Percentiles rank a stretch among this genome's conserved stretches.
phyloP scores from a whole-genome alignment of 1,140 invertebrate species.

The Caenorhabditis brenneri region DNA sequence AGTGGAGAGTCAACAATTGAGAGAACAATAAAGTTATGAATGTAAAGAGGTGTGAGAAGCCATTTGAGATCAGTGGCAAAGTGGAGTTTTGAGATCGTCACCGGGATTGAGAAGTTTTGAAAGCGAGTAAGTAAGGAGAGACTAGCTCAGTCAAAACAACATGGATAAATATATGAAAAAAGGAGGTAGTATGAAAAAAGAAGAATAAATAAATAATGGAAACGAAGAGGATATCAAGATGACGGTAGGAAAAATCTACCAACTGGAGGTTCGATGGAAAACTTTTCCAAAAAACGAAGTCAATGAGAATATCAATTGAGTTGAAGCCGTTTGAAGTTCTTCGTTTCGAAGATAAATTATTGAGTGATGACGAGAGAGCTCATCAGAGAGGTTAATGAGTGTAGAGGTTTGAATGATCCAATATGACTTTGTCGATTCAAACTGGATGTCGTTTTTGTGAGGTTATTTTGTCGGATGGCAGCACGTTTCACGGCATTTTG shows the following conservation, averaged over 20 bases:
- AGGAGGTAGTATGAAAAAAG: not conserved
- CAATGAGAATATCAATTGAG: not conserved
- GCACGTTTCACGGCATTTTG: conserved; percentile 14
- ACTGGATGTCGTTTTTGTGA: not conserved
- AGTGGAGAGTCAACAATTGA: not conserved
- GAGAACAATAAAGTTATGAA: conserved; percentile 5
- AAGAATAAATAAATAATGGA: conserved; percentile 25
- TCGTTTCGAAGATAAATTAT: conserved; percentile 2
- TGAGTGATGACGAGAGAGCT: conserved; percentile 11
- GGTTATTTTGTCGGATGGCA: not conserved
- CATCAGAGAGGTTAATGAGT: not conserved
- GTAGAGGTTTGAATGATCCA: not conserved
- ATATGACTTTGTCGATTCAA: not conserved
- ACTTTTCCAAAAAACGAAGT: not conserved
- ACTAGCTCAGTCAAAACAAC: conserved; percentile 22
- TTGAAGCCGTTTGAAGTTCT: no score
- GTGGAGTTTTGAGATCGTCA: not conserved
- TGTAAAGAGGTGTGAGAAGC: conserved; percentile 13
- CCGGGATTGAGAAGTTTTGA: conserved; percentile 11
- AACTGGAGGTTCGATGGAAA: conserved; percentile 8
- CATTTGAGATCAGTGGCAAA: conserved; percentile 35
- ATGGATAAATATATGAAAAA: conserved; percentile 1
- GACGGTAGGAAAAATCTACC: conserved; percentile 39
- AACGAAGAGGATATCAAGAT: conserved; percentile 1
- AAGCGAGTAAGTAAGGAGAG: conserved; percentile 15